Base-by-base conservation (phyloP, 2,797 vertebrate species). In the Leptatherina wallacei region DNA sequence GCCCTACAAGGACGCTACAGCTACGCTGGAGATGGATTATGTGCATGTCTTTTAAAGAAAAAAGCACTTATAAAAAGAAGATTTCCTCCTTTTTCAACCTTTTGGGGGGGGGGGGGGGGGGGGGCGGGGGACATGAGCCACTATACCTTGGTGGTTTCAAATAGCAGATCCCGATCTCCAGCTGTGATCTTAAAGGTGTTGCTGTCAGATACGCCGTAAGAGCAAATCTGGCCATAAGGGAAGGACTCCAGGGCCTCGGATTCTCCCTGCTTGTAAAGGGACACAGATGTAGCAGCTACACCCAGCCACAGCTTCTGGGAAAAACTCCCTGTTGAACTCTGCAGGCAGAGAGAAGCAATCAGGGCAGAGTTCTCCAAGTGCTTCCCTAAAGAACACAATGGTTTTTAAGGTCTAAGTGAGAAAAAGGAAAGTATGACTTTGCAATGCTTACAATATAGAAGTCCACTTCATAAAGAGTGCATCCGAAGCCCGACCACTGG, bases 401-500 rank as follows among this genome's bases (percentile, higher is more conserved):
- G 14, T 13, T 63, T 57, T 44, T 20, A 4, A 78, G 18, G 51
- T 44, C 2, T 10, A 33, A 65, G 0, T 5, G 22, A 66, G n/a
- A 20, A 57, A 61, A 76, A 55, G 24, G 0, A 18, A 10, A 58
- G 40, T 0, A 4, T 57, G 40, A 68, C 18, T 11, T 60, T 36
- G 40, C 10, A 24, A 33, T 77, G 95, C 96, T 94, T 89, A 96
- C 96, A 84, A 88, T 89, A 1, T 92, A 95, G 81, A 96, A 94
- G 85, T 95, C 94, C 30, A 97, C 96, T 63, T 98, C 97, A 27
- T 97, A 99, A 76, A 97, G 95, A 0, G 96, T 97, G 92, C 96
- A 96, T 85, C 97, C 97, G 20, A 97, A 98, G 65, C 96, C 97
- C 0, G 96, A 95, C 97, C 97, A 98, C 91, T 96, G 96, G 62